Evolutionary conservation across 2,113 vertebrate genomes (phyloP).

Genomic region (Aegithalos caudatus): DNA sequence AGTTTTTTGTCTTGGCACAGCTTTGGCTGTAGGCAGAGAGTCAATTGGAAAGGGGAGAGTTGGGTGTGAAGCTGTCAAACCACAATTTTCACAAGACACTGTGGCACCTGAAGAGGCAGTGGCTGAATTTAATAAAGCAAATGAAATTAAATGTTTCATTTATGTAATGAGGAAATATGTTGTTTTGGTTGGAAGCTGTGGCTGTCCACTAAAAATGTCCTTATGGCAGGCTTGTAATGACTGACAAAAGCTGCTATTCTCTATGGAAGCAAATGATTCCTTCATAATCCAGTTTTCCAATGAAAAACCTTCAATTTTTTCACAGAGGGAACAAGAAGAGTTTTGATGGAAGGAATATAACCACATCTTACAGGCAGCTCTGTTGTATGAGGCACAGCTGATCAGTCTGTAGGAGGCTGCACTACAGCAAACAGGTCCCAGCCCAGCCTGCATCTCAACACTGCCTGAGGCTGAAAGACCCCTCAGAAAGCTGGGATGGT

Average conservation of each 20-base stretch:
- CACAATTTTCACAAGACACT: background rate
- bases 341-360: background rate
- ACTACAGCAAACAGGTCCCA: background rate
- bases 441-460: background rate
- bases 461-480: background rate
- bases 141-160: background rate
- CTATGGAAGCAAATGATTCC: background rate
- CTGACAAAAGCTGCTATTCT: background rate
- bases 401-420: background rate
- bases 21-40: background rate
- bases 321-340: background rate
- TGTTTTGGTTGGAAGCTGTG: constrained; percentile 8
- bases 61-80: background rate
- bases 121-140: background rate
- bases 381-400: background rate
- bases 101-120: background rate
- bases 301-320: background rate
- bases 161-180: background rate
- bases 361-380: background rate
- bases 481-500: background rate
- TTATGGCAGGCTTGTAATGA: background rate
- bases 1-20: background rate
- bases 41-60: background rate
- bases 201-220: background rate
- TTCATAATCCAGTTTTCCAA: background rate